These are phyloP conservation scores for Leucozona laternaria DNA, from an alignment of 2,888 invertebrate genomes.

Conservation along the genomic window DNA sequence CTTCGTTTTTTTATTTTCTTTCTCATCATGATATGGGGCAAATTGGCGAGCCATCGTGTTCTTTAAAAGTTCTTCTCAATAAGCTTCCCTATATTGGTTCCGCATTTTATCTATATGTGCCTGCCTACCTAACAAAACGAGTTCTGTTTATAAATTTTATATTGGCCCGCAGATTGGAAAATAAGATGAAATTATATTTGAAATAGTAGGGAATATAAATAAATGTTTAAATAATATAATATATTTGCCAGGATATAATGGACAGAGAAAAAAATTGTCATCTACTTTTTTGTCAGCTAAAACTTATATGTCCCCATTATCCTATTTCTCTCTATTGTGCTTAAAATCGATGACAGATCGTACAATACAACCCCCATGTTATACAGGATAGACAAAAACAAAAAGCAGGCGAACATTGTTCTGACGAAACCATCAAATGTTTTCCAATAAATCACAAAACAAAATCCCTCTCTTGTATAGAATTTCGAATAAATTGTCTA, in stretches of 20 bases:
- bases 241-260: slow-evolving; percentile 20
- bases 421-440: slow-evolving; percentile 29
- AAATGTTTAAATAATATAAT: no score
- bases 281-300: background rate
- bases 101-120: no score
- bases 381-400: background rate
- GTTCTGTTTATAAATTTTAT: background rate
- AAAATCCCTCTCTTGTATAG: background rate
- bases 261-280: background rate
- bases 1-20: background rate
- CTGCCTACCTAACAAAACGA: no score
- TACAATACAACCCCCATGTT: slow-evolving; percentile 5
- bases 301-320: background rate
- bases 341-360: slow-evolving; percentile 2
- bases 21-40: background rate
- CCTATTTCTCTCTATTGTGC: background rate
- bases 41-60: background rate
- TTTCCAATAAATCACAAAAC: slow-evolving; percentile 36
- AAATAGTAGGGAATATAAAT: background rate
- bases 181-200: background rate
- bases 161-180: slow-evolving; percentile 7
- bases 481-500: slow-evolving; percentile 1
- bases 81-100: background rate
- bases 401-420: background rate
- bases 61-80: background rate